Evolutionary conservation across 2,113 vertebrate species (phyloP), one percentile per base, ranked within the genome.

Genomic region (Herpetotheres cachinnans): DNA sequence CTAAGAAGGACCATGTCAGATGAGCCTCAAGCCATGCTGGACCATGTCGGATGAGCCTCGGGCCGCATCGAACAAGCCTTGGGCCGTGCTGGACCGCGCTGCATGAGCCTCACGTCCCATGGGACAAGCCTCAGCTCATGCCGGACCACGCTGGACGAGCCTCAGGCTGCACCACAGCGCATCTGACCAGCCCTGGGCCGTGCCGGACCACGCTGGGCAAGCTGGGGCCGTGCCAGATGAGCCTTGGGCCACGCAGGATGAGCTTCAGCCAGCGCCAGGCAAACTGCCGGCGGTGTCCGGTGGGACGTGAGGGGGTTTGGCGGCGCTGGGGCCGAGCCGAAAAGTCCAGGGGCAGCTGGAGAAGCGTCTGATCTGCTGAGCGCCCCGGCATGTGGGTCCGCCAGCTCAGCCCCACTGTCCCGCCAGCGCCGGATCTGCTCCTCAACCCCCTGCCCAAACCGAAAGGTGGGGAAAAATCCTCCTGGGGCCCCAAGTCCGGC

Each of bases 121-220:
- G 0, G 6, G 59, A 52, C 4, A 22, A 63, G 22, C 27, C 12
- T 12, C 22, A 0, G 18, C 7, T 7, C 38, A 6, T 24, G 2
- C 2, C 0, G 5, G 52, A 7, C 8, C 38, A 6, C 29, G 2
- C 2, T 0, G 5, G 52, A 7, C 3, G 30, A 7, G 16, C 50
- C 24, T 32, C 1, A 2, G 9, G 16, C 46, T 9, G 16, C 6
- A 21, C 14, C 5, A 1, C 6, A 4, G 26, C 20, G 0, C 10
- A 4, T 5, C 1, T 7, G 61, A 50, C 3, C 13, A 42, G 22
- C n/a, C n/a, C 12, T 6, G 36, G 59, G 10, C 38, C 24, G n/a
- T n/a, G n/a, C n/a, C n/a, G n/a, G n/a, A 2, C 6, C 44, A 38
- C 2, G 8, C 40, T 15, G 44, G 55, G 24, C 9, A 1, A 67